Conservation (phyloP, 64 coral and sea anemone species). For the Montipora foliosa region DNA sequence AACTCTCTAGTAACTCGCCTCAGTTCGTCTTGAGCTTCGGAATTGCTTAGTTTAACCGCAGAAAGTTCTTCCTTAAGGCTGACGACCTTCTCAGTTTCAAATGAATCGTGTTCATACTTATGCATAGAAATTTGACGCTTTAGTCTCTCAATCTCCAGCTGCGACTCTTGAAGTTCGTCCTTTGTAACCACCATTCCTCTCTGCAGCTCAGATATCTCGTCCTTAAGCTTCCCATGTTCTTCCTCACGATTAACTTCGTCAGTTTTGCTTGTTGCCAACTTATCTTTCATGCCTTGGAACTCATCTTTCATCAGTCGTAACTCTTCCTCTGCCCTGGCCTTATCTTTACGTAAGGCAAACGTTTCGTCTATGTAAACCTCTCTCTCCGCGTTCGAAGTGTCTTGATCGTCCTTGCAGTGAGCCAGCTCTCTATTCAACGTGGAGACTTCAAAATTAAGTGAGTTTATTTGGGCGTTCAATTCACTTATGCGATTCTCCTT, state of each 20-base stretch:
- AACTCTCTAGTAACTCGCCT: constrained; percentile 2
- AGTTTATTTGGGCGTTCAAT: constrained; percentile 7
- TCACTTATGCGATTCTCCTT: constrained; percentile 25
- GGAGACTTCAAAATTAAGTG: constrained; percentile 37
- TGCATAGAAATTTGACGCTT: constrained; percentile 53
- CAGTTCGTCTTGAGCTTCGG: constrained; percentile 35
- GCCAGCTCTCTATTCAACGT: constrained; percentile 34
- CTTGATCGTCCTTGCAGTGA: constrained; percentile 10
- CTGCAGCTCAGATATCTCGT: constrained; percentile 26
- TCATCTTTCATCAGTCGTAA: constrained; percentile 67
- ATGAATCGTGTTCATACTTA: constrained; percentile 30
- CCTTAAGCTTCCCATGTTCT: constrained; percentile 54
- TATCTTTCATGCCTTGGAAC: constrained; percentile 65
- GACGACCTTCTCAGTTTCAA: constrained; percentile 18
- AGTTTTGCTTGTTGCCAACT: constrained; percentile 39
- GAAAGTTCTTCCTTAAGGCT: constrained; percentile 59
- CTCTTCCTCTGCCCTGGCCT: constrained; percentile 47
- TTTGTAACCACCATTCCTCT: constrained; percentile 6
- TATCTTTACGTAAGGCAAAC: constrained; percentile 55
- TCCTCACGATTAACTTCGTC: constrained; percentile 46
- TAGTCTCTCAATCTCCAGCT: constrained; percentile 50
- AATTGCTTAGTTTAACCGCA: constrained; percentile 17
- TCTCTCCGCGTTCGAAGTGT: constrained; percentile 57
- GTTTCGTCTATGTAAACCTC: constrained; percentile 52
- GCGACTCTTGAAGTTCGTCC: constrained; percentile 22